Percentiles rank a stretch among this genome's conserved stretches.
These are phyloP conservation scores for Napeogenes sylphis DNA, from an alignment of 2,888 invertebrate species.

Conservation along the genomic window DNA sequence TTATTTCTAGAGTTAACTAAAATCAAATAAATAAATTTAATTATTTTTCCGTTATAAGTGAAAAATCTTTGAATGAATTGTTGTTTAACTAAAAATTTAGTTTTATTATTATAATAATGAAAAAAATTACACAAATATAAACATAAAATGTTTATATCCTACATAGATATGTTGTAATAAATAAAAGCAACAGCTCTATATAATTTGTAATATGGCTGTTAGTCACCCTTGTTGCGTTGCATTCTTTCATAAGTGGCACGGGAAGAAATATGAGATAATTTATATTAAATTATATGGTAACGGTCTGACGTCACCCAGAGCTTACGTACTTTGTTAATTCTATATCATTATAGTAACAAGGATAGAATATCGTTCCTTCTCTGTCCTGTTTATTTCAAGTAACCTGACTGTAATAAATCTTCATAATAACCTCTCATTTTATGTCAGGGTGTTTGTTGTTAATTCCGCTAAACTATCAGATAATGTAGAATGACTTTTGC, in stretches of 20 bases:
- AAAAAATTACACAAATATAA: too few relatives aligned
- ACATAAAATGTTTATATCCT: neutral
- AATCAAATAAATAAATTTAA: too few relatives aligned
- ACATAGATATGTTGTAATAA: neutral
- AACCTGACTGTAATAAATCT: neutral
- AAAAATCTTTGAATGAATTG: too few relatives aligned
- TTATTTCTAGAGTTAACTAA: too few relatives aligned
- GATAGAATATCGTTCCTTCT: neutral
- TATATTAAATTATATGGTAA: slow-evolving; percentile 62
- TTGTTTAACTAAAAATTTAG: too few relatives aligned
- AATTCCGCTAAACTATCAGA: neutral
- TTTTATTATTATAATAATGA: too few relatives aligned
- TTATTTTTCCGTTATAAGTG: too few relatives aligned
- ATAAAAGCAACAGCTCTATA: slow-evolving; percentile 41
- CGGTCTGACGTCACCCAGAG: slow-evolving; percentile 8
- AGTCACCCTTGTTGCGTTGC: slow-evolving; percentile 49
- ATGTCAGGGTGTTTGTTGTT: too few relatives aligned
- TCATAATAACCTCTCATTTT: neutral
- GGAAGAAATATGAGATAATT: slow-evolving; percentile 59
- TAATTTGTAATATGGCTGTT: slow-evolving; percentile 33
- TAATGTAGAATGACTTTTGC: too few relatives aligned
- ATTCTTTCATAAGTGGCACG: slow-evolving; percentile 49
- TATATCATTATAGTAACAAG: neutral
- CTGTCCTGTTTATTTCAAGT: neutral
- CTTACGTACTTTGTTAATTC: neutral